Evolutionary conservation across 2,797 vertebrate genomes (phyloP).

Genomic region (Clamator glandarius): DNA sequence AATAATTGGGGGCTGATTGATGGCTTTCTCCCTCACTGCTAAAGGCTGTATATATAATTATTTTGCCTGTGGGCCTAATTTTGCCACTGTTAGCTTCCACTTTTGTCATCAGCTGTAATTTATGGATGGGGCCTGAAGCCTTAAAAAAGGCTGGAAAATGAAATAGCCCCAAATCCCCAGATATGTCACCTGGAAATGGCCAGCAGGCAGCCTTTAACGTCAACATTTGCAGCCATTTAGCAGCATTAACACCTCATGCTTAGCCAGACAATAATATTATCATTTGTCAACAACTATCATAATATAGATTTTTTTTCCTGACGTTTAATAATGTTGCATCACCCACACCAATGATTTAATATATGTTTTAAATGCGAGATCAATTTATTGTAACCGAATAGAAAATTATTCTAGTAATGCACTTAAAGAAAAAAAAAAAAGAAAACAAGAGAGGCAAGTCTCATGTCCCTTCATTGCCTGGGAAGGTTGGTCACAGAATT

Average conservation of each 20-base stretch:
- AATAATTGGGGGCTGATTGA: conserved; percentile 89
- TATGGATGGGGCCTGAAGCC: conserved; percentile 79
- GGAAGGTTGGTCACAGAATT: background rate
- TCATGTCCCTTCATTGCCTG: background rate
- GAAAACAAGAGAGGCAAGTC: background rate
- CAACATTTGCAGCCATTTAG: conserved; percentile 74
- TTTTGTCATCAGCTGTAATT: conserved; percentile 86
- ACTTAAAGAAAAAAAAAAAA: background rate
- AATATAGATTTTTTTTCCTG: conserved; percentile 68
- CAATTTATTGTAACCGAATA: conserved; percentile 35
- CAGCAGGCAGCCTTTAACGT: conserved; percentile 72
- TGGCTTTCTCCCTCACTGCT: conserved; percentile 84
- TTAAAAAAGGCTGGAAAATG: conserved; percentile 76
- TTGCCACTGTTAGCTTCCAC: conserved; percentile 83
- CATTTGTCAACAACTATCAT: conserved; percentile 76
- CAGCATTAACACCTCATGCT: conserved; percentile 71
- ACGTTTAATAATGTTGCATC: conserved; percentile 72
- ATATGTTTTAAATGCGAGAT: conserved; percentile 51
- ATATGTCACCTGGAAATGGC: conserved; percentile 79
- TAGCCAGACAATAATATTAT: conserved; percentile 70
- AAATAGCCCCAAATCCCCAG: conserved; percentile 72
- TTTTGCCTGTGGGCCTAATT: conserved; percentile 88
- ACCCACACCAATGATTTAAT: conserved; percentile 66
- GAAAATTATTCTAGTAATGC: background rate
- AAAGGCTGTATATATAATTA: conserved; percentile 88